Conservation (phyloP, 1,140 invertebrate species). For the Drosophila ogumai region DNA sequence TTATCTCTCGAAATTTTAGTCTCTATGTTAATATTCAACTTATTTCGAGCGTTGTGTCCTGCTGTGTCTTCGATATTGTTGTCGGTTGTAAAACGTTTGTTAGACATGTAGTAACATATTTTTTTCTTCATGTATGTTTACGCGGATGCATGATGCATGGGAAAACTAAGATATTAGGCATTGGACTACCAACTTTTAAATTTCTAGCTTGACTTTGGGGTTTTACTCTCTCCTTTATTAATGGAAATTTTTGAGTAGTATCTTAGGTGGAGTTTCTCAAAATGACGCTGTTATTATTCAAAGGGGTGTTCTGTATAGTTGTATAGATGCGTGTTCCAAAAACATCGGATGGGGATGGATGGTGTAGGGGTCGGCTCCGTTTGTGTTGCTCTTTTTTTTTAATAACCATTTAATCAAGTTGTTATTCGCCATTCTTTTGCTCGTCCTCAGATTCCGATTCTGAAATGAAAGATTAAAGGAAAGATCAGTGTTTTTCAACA, state of each 20-base stretch:
- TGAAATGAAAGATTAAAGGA: conserved; percentile 35
- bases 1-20: not conserved
- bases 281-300: conserved; percentile 35
- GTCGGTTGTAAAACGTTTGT: conserved; percentile 8
- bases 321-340: conserved; percentile 42
- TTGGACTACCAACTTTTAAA: conserved; percentile 24
- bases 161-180: conserved; percentile 21
- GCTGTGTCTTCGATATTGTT: not conserved
- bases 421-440: conserved; percentile 76
- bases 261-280: conserved; percentile 41
- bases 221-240: conserved; percentile 48
- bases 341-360: conserved; percentile 29
- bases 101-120: conserved; percentile 14
- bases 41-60: not conserved
- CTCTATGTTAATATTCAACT: conserved; percentile 4
- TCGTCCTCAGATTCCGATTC: conserved; percentile 85
- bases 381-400: conserved; percentile 31
- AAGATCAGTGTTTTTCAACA: not conserved
- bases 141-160: conserved; percentile 2
- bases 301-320: conserved; percentile 21
- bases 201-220: conserved; percentile 25
- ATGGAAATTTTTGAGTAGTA: conserved; percentile 33
- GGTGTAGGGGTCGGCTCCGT: conserved; percentile 37
- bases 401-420: conserved; percentile 30
- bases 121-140: not conserved